Evolutionary conservation across 1,140 invertebrate species (phyloP), one percentile per base, ranked within the genome.

Genomic region (Onthophagus taurus): DNA sequence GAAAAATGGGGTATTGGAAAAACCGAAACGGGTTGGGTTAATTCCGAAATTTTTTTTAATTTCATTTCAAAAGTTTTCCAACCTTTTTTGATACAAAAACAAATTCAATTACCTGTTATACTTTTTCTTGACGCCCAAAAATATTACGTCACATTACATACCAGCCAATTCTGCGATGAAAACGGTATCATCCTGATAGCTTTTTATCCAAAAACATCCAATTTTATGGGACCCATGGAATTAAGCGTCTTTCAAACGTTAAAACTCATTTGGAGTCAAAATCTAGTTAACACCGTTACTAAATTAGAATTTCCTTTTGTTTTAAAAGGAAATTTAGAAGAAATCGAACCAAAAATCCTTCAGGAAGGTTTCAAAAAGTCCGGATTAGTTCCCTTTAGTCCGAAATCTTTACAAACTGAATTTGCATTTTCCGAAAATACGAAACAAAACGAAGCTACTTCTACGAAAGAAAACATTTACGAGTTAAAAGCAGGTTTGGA

Each of bases 1-100:
- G 42, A 51, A 30, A 38, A 48, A n/a, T 64, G 61, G 59, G 53
- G 45, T 1, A 51, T 64, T 23, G 64, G 67, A 12, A 45, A 46
- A 36, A 61, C 61, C n/a, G 57, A 66, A 14, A 59, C 31, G 45
- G 61, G 65, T 1, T 70, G 68, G 66, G 69, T 67, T 65, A 69
- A 52, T 33, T 46, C 44, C n/a, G 54, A 55, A 46, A 49, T 11
- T 70, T 69, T 48, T 68, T 50, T 51, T n/a, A n/a, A n/a, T n/a
- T n/a, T n/a, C n/a, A n/a, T n/a, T n/a, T n/a, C n/a, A n/a, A n/a
- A n/a, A n/a, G n/a, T n/a, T n/a, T n/a, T n/a, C n/a, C n/a, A 59
- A 68, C 36, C 45, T 9, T 48, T 36, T 42, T 42, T 48, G 9
- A 16, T 38, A 2, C 18, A 24, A 18, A 48, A 56, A 38, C 44